These are phyloP conservation scores for Epizoanthus stellaris DNA, from an alignment of 92 coral and sea anemone genomes.

Conservation along the genomic window DNA sequence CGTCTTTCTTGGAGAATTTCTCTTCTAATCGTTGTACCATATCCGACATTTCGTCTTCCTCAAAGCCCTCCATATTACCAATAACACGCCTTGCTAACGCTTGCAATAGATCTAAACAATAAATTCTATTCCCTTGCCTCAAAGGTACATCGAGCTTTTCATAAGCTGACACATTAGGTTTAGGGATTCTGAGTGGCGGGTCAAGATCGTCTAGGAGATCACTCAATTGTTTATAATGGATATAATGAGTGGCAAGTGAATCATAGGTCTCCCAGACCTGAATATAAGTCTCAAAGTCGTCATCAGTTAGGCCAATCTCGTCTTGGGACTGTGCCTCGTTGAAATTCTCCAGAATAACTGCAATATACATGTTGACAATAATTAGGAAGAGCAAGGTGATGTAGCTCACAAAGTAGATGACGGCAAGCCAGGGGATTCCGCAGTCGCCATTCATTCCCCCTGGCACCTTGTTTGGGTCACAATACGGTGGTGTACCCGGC, in stretches of 20 bases:
- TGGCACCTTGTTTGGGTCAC: slow-evolving; percentile 53
- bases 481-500: slow-evolving; percentile 67
- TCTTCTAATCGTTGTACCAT: slow-evolving; percentile 79
- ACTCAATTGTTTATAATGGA: slow-evolving; percentile 76
- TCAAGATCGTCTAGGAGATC: slow-evolving; percentile 94
- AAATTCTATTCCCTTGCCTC: slow-evolving; percentile 76
- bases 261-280: slow-evolving; percentile 93
- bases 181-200: slow-evolving; percentile 91
- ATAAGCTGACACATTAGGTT: slow-evolving; percentile 85
- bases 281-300: slow-evolving; percentile 94
- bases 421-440: slow-evolving; percentile 91
- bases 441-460: slow-evolving; percentile 79
- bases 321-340: slow-evolving; percentile 98
- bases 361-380: slow-evolving; percentile 97
- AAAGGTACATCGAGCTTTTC: slow-evolving; percentile 83
- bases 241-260: slow-evolving; percentile 85
- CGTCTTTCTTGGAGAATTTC: slow-evolving; percentile 68
- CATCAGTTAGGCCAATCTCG: slow-evolving; percentile 95
- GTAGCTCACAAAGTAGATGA: slow-evolving; percentile 92
- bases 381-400: slow-evolving; percentile 89
- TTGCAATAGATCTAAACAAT: slow-evolving; percentile 92
- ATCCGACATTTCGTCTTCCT: slow-evolving; percentile 79
- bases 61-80: slow-evolving; percentile 90
- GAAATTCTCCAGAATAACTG: slow-evolving; percentile 98
- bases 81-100: slow-evolving; percentile 82